Percentiles rank a stretch among this genome's conserved stretches.
These are phyloP conservation scores for Tinea semifulvella DNA, from an alignment of 2,888 invertebrate species.

Conservation along the genomic window DNA sequence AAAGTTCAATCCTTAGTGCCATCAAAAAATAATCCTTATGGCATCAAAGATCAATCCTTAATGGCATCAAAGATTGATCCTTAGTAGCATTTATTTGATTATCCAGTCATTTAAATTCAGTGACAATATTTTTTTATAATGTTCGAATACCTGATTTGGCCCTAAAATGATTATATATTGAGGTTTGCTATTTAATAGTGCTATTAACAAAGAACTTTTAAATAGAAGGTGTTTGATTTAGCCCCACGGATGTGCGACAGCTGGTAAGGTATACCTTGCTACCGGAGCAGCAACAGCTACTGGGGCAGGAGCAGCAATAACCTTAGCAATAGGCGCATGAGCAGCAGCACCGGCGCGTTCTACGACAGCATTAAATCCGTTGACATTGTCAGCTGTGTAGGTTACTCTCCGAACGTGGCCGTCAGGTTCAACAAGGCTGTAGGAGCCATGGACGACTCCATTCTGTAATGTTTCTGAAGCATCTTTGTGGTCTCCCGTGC, in stretches of 20 bases:
- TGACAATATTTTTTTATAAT: no score
- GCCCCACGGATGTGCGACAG: constrained; percentile 50
- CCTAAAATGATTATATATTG: no score
- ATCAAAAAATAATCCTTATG: no score
- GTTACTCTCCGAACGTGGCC: constrained; percentile 58
- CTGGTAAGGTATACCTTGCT: constrained; percentile 28
- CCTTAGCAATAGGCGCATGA: constrained; percentile 34
- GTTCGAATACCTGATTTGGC: no score
- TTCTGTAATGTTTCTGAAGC: constrained; percentile 58
- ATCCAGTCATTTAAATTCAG: no score
- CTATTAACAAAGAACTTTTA: no score
- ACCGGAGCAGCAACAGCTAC: constrained; percentile 45
- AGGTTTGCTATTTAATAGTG: no score
- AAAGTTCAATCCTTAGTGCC: no score
- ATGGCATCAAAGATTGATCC: no score
- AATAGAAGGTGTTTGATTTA: no score
- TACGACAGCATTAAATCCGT: constrained; percentile 63
- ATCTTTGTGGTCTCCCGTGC: constrained; percentile 62
- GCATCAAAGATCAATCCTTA: no score
- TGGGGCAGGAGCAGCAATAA: constrained; percentile 41
- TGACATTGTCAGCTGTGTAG: constrained; percentile 62
- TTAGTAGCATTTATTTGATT: no score
- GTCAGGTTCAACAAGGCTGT: constrained; percentile 62
- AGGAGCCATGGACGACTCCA: constrained; percentile 62
- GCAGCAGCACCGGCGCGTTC: constrained; percentile 51